Conservation (phyloP, 2,113 vertebrate genomes). For the Eubucco bourcierii region DNA sequence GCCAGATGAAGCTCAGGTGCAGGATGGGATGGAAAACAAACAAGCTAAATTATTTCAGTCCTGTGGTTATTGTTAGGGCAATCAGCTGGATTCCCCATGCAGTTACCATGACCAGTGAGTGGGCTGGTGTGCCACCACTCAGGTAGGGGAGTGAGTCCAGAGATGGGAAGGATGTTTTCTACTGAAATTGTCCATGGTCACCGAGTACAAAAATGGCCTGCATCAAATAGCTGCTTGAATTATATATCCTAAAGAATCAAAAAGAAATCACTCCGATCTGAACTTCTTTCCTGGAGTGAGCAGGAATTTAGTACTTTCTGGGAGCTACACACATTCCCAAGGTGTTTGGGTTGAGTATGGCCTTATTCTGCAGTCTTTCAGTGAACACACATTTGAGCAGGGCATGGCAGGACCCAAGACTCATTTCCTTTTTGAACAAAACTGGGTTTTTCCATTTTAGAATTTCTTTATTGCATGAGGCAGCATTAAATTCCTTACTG, state of each 20-base stretch:
- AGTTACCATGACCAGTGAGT: not conserved
- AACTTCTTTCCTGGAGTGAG: not conserved
- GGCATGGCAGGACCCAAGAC: not conserved
- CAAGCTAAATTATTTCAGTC: not conserved
- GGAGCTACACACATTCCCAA: not conserved
- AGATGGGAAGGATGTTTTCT: not conserved
- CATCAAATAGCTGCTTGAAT: not conserved
- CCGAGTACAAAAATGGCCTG: not conserved
- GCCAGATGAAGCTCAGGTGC: not conserved
- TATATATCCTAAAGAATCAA: not conserved
- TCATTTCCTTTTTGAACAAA: not conserved
- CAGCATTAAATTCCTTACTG: slow-evolving; percentile 12
- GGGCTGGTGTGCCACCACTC: accelerated
- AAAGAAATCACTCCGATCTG: not conserved
- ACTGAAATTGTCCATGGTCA: not conserved
- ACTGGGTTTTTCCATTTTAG: not conserved
- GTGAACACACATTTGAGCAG: accelerated
- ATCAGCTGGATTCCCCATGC: not conserved
- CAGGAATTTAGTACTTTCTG: not conserved
- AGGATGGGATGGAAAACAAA: not conserved
- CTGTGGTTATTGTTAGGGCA: not conserved
- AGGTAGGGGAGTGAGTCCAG: not conserved
- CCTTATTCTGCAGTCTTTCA: not conserved
- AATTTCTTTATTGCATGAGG: not conserved
- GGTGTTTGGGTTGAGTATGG: not conserved